Conservation (phyloP, 2,797 vertebrate species). For the Glossophaga mutica region DNA sequence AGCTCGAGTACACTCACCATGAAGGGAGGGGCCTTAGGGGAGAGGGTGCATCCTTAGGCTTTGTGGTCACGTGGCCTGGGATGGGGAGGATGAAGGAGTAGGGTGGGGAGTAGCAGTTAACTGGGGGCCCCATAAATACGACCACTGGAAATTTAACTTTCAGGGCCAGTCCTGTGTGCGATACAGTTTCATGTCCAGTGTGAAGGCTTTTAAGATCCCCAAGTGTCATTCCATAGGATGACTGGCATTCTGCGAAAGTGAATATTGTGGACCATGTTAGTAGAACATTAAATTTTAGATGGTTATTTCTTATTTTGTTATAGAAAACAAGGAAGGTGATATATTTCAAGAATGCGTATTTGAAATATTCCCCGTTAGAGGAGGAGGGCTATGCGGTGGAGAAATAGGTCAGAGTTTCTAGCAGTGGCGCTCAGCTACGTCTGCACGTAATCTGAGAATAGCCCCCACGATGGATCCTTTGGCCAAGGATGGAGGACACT, state of each 20-base stretch:
- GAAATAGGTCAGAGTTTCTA: neutral
- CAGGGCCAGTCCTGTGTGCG: neutral
- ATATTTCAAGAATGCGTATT: neutral
- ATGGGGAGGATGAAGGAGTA: neutral
- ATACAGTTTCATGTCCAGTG: neutral
- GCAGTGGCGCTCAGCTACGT: neutral
- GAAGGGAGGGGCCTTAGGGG: neutral
- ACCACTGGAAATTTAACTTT: neutral
- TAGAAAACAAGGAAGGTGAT: neutral
- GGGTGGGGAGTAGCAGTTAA: neutral
- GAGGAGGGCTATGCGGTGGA: neutral
- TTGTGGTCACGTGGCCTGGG: neutral
- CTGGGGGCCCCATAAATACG: neutral
- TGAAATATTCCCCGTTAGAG: neutral
- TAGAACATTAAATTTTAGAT: neutral
- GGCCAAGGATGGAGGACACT: neutral
- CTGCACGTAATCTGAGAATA: neutral
- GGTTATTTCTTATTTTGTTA: neutral
- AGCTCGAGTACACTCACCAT: neutral
- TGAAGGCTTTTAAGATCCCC: neutral
- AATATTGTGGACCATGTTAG: neutral
- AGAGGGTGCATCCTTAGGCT: neutral
- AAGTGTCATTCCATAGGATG: neutral
- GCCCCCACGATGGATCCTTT: neutral
- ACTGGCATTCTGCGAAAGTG: neutral